A percentile compares a stretch with the other conserved stretches of the same genome.
These are phyloP conservation scores for Teleogryllus oceanicus DNA, from an alignment of 2,888 invertebrate genomes.

Conservation along the genomic window DNA sequence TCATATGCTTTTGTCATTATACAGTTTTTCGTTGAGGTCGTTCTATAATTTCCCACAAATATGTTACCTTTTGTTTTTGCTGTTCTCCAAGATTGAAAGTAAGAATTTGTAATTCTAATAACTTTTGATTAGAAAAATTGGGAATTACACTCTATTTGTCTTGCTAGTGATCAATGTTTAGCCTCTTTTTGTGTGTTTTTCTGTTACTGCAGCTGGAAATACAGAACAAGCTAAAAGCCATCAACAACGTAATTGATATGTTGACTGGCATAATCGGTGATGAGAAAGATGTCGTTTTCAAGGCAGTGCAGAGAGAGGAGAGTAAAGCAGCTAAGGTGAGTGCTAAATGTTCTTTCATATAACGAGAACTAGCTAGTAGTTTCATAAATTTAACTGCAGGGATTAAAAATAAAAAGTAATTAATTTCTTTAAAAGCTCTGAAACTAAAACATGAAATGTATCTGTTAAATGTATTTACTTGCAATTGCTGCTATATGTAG, in stretches of 20 bases:
- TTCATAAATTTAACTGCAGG: too few relatives aligned
- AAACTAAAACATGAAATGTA: too few relatives aligned
- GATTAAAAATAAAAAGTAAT: too few relatives aligned
- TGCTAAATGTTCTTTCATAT: too few relatives aligned
- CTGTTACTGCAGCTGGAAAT: slow-evolving; percentile 63
- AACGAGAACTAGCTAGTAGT: too few relatives aligned
- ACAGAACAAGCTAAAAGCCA: slow-evolving; percentile 74
- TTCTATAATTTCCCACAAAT: slow-evolving; percentile 6
- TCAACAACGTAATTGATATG: slow-evolving; percentile 85
- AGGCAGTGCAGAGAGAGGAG: slow-evolving; percentile 5
- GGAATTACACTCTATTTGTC: neutral
- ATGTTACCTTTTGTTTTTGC: neutral
- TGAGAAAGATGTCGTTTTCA: slow-evolving; percentile 42
- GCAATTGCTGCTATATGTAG: too few relatives aligned
- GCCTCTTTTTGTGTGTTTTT: slow-evolving; percentile 27
- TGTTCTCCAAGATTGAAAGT: slow-evolving; percentile 18
- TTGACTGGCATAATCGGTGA: slow-evolving; percentile 80
- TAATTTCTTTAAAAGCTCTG: too few relatives aligned
- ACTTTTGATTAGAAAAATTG: neutral
- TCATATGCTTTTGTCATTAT: neutral
- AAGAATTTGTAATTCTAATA: slow-evolving; percentile 7
- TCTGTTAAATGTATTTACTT: too few relatives aligned
- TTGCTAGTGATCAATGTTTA: neutral
- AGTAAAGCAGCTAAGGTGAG: neutral
- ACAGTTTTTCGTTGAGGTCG: neutral